Base-by-base conservation (phyloP, 2,888 invertebrate species). In the Chrysolina oricalcia region DNA sequence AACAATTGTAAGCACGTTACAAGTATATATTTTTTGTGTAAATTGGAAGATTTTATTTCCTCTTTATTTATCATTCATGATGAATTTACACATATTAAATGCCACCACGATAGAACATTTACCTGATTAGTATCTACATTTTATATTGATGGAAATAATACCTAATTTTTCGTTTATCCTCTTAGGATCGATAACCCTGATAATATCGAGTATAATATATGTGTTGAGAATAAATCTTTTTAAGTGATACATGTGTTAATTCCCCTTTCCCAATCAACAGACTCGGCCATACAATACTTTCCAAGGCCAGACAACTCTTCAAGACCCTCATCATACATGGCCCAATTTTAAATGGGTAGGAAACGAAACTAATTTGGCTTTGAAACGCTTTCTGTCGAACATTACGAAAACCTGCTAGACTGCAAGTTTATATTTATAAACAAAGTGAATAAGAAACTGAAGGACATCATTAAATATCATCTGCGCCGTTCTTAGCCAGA, bases 301-400 rank as follows among this genome's bases (percentile, higher is more conserved):
- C 53, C 53, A 53, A 53, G 53, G 53, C 23, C 53, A 53, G 53
- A 53, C 21, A 53, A 21, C 21, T 53, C 53, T 17, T 53, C 53
- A 21, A 17, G n/a, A 19, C 70, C 70, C 70, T 70, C 70, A 70
- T 72, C 27, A 66, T n/a, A n/a, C 67, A 46, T 67, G 40, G 59
- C 66, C 72, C 72, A 72, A 66, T 59, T 72, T 53, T 15, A 46
- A 21, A 27, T 17, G 46, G 63, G 27, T 35, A 63, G 13, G 63
- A 17, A 48, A 10, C 13, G 17, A 59, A 46, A 56, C 53, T n/a
- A 27, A 46, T 72, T 46, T 71, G 64, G 21, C 71, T 65, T 71
- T 71, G 35, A 41, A 65, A 53, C 50, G 65, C 48, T 27, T 41
- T 56, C 53, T 64, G 35, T 53, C 71, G 41, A 71, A 40, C 23